Evolutionary conservation across 2,888 invertebrate genomes (phyloP), one percentile per base, ranked within the genome.

Genomic region (Spialia ferax): DNA sequence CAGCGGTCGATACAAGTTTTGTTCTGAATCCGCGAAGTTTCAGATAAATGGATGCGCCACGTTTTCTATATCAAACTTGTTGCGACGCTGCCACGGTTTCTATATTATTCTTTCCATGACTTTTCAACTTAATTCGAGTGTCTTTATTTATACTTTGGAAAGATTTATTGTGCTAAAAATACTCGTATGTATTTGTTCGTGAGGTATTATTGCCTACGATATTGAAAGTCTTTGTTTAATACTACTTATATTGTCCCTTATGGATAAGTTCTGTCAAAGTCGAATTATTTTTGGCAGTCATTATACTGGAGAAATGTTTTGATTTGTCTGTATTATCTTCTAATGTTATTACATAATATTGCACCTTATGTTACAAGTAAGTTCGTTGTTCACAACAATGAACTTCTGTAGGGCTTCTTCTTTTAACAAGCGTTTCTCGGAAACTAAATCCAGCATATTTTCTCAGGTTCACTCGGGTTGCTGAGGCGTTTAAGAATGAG

Each of bases 1-100:
- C 78, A 79, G 67, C 76, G 83, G 77, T 82, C 81, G 77, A 81
- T 82, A 76, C 66, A 45, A 71, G 71, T 23, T 45, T 55, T 22
- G 64, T 65, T 35, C 59, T 48, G 68, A 66, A 71, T 67, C 59
- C 70, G 15, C 68, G 61, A 63, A 71, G 65, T 72, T 70, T 69
- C 54, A 68, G 52, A 64, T 69, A 64, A 70, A 73, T 73, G 74
- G 73, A 78, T 74, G 73, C 62, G 72, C 73, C 71, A 79, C 74
- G 76, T 73, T 73, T 75, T 65, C 63, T 68, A 67, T 72, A 75
- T 77, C 75, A 77, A 72, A 76, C 61, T 70, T 68, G 20, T 63
- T 63, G 52, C 26, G 52, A 64, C 66, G 60, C 18, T 22, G 59
- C 32, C 62, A 48, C 35, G 54, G 42, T 70, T 56, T 65, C 65